Percentiles rank a stretch among this genome's conserved stretches.
phyloP scores from a whole-genome alignment of 2,797 vertebrate genomes.

The Gymnodraco acuticeps region DNA sequence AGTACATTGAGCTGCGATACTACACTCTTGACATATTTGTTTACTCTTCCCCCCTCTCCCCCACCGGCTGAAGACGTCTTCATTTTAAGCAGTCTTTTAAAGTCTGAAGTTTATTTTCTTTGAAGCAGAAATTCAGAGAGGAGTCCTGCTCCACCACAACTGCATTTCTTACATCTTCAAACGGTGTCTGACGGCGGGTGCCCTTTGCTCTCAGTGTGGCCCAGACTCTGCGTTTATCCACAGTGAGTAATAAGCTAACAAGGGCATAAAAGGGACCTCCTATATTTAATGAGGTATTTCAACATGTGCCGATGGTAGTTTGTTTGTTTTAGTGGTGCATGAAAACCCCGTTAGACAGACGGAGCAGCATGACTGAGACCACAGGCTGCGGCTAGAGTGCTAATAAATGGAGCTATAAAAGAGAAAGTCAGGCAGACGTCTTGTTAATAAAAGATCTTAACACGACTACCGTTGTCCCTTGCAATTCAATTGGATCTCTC shows the following conservation, averaged over 20 bases:
- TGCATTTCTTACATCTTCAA: slow-evolving; percentile 61
- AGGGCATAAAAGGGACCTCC: slow-evolving; percentile 69
- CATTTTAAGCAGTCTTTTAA: slow-evolving; percentile 41
- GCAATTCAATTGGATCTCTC: slow-evolving; percentile 42
- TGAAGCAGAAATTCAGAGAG: slow-evolving; percentile 19
- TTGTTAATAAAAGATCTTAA: slow-evolving; percentile 67
- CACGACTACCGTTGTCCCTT: slow-evolving; percentile 33
- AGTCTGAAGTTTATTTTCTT: slow-evolving; percentile 41
- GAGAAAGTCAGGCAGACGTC: slow-evolving; percentile 59
- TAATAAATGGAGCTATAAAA: slow-evolving; percentile 63
- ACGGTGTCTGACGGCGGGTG: slow-evolving; percentile 17
- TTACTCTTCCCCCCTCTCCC: slow-evolving; percentile 24
- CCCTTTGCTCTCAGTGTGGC: slow-evolving; percentile 28
- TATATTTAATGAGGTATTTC: slow-evolving; percentile 68
- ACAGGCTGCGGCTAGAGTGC: slow-evolving; percentile 64
- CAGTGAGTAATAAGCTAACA: slow-evolving; percentile 67
- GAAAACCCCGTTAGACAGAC: slow-evolving; percentile 63
- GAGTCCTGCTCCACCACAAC: slow-evolving; percentile 15
- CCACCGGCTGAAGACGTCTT: slow-evolving; percentile 34
- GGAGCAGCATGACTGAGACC: slow-evolving; percentile 65
- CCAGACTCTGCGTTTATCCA: slow-evolving; percentile 48
- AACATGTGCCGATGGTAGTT: slow-evolving; percentile 67
- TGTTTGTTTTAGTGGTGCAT: slow-evolving; percentile 74
- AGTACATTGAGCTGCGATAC: slow-evolving; percentile 10
- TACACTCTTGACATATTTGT: slow-evolving; percentile 37